Evolutionary conservation across 2,113 vertebrate genomes (phyloP), one percentile per base, ranked within the genome.

Genomic region (Synodontis membranacea): DNA sequence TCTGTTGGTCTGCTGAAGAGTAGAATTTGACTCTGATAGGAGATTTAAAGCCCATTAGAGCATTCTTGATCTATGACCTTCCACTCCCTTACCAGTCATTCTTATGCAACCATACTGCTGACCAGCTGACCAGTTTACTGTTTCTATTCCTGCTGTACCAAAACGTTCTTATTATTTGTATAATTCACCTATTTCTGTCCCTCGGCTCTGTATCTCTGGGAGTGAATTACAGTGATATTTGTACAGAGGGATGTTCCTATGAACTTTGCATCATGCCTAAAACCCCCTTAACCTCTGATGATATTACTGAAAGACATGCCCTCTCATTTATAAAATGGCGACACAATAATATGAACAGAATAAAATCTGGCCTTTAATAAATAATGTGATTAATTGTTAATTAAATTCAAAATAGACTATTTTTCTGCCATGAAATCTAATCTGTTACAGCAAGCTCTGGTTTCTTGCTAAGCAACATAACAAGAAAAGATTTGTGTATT

Each of bases 41-140:
- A 79, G 76, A 37, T 76, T 76, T 48, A 76, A 76, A 48, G 74
- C 21, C 46, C 44, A n/a, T 76, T 78, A 78, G n/a, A 23, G 11
- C 2, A 78, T 78, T 76, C 48, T 21, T 31, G 28, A 78, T 31
- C 28, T 17, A 78, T 56, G 19, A 12, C 48, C 52, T 80, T 79
- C 72, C 25, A 42, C 19, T 72, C 21, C 12, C 5, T 80, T 25
- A 56, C 21, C 7, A 56, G 31, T 80, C 31, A 54, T 56, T 78
- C 15, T 9, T 37, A 54, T 37, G 8, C n/a, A 79, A 52, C 21
- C 48, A 2, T 25, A 11, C 31, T 56, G 52, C 21, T 56, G 31
- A 80, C 15, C 5, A 52, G 17, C 19, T 80, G 5, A 78, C 75
- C 15, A 21, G n/a, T 21, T 1, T 5, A 37, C 31, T 25, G n/a